Evolutionary conservation across 2,113 vertebrate species (phyloP).

Genomic region (Xiphophorus hellerii): DNA sequence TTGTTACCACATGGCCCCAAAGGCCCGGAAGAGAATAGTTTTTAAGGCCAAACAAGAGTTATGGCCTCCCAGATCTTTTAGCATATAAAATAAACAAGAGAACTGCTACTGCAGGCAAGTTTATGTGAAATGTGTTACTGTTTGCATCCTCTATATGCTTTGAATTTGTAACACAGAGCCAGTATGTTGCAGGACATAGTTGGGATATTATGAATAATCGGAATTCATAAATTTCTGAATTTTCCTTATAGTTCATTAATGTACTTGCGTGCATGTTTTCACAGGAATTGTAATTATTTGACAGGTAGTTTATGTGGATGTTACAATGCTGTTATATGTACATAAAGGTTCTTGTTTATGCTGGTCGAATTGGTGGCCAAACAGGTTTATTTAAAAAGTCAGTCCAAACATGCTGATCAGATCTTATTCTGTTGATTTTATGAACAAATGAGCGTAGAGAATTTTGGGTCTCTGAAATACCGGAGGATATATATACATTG

Average conservation of each 20-base stretch:
- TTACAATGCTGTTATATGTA: background rate
- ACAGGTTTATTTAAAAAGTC: too few species aligned
- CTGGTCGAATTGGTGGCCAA: too few species aligned
- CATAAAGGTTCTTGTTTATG: too few species aligned
- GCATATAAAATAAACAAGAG: constrained; percentile 86
- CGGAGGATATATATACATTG: background rate
- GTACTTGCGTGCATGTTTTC: background rate
- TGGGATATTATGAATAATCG: background rate
- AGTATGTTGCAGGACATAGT: background rate
- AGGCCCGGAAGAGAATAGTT: constrained; percentile 83
- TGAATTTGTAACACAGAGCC: constrained; percentile 3
- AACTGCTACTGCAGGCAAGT: constrained; percentile 86
- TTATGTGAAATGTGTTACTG: constrained; percentile 17
- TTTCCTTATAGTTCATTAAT: background rate
- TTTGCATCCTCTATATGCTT: constrained; percentile 37
- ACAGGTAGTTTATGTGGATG: background rate
- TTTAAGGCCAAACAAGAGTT: constrained; percentile 89
- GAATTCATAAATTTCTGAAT: background rate
- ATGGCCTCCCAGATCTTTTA: constrained; percentile 90
- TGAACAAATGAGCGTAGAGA: background rate
- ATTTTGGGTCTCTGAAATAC: background rate
- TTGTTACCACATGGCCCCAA: constrained; percentile 90
- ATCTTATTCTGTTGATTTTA: background rate
- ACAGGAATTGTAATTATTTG: background rate
- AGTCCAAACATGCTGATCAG: background rate